Evolutionary conservation across 1,140 invertebrate genomes (phyloP).

Genomic region (Brachionus asplanchnoidis): DNA sequence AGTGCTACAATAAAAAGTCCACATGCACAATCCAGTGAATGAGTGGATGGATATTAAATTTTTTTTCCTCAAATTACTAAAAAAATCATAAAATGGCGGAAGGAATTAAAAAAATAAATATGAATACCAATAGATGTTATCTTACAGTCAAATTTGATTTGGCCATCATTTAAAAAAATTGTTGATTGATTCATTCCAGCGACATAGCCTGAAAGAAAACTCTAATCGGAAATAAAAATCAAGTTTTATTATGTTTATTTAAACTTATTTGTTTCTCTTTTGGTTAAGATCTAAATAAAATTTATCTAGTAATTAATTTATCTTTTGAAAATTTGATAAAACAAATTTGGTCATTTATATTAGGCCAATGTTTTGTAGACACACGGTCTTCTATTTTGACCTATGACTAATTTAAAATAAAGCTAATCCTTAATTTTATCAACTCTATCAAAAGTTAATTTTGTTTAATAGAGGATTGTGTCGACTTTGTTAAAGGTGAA

Average conservation of each 20-base stretch:
- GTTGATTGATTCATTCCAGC: neutral
- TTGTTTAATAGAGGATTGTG: neutral
- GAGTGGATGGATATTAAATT: too few relatives aligned
- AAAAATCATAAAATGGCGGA: too few relatives aligned
- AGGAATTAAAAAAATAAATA: too few relatives aligned
- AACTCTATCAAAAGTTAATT: neutral
- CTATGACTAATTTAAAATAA: neutral
- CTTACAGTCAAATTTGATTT: too few relatives aligned
- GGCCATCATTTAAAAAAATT: neutral
- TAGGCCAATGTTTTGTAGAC: neutral
- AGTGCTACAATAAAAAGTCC: too few relatives aligned
- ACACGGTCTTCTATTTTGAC: neutral
- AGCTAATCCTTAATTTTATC: neutral
- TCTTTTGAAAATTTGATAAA: neutral
- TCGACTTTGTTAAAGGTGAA: neutral
- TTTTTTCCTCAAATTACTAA: too few relatives aligned
- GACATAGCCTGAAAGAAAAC: neutral
- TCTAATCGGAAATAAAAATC: neutral
- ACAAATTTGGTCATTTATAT: neutral
- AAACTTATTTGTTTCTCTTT: neutral
- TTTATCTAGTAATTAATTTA: neutral
- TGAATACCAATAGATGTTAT: too few relatives aligned
- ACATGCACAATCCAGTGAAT: too few relatives aligned
- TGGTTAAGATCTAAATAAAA: neutral
- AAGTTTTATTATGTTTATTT: neutral